Evolutionary conservation across 2,797 vertebrate genomes (phyloP).

Genomic region (Orestias chungarensis): DNA sequence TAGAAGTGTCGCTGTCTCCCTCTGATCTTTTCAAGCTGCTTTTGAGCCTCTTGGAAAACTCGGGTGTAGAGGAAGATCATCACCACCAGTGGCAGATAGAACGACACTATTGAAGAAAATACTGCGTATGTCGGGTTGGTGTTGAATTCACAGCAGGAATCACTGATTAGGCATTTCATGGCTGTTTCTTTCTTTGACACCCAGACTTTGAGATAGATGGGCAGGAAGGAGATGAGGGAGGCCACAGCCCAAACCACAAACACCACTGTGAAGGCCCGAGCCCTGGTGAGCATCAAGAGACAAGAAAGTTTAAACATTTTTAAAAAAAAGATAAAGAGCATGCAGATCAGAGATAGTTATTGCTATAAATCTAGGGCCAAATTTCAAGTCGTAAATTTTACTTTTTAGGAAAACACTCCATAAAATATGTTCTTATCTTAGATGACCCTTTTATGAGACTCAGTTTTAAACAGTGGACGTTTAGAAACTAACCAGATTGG

Average conservation of each 20-base stretch:
- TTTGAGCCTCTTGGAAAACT: slow-evolving; percentile 93
- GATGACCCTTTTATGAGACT: neutral
- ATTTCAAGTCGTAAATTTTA: neutral
- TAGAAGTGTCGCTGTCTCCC: slow-evolving; percentile 85
- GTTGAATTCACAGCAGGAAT: slow-evolving; percentile 91
- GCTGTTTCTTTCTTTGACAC: slow-evolving; percentile 66
- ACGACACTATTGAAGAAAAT: slow-evolving; percentile 93
- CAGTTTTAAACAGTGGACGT: neutral
- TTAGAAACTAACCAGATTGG: neutral
- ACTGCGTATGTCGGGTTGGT: slow-evolving; percentile 89
- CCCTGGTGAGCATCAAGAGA: slow-evolving; percentile 81
- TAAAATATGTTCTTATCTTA: neutral
- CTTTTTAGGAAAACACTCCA: neutral
- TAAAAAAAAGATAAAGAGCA: neutral
- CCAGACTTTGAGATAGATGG: slow-evolving; percentile 93
- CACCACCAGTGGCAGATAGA: slow-evolving; percentile 92
- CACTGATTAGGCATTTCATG: slow-evolving; percentile 68
- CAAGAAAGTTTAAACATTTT: neutral
- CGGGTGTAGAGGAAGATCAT: slow-evolving; percentile 94
- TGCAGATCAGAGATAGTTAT: neutral
- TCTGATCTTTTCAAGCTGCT: slow-evolving; percentile 93
- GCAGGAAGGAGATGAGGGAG: slow-evolving; percentile 93
- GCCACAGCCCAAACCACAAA: slow-evolving; percentile 92
- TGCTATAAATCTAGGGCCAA: neutral
- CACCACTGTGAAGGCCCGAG: slow-evolving; percentile 86